Evolutionary conservation across 2,113 vertebrate genomes (phyloP), one percentile per base, ranked within the genome.

Genomic region (Rhagologus leucostigma): DNA sequence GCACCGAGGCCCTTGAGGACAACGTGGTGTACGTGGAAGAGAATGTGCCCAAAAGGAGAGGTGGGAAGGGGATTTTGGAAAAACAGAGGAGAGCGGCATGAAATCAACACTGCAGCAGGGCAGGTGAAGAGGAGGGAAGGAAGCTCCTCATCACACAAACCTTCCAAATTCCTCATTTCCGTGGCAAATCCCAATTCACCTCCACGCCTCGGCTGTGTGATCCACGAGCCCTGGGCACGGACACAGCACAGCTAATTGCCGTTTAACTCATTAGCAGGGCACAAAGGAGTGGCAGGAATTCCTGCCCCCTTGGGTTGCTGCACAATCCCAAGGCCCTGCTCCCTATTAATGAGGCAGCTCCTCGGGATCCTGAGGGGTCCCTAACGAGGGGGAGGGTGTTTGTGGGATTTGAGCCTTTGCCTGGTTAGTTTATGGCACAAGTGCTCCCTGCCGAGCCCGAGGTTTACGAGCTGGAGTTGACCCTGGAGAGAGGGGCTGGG

Each of bases 1-100:
- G 62, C 37, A 39, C 17, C 0, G 4, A 70, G 42, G 6, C 10
- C 65, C 64, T 53, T 0, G 16, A 68, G 37, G 37, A 42, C 17
- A 57, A 4, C 2, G 0, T 0, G 0, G 22, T 1, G 2, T 1
- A 4, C 3, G 10, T 15, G 47, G 39, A 50, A 67, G 74, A n/a
- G 39, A 10, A 2, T 0, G 0, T 1, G 21, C 19, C 32, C 35
- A 30, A 49, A 50, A 23, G 18, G 33, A 52, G 32, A 1, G 26
- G 37, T 4, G 62, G 78, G 57, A 75, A 47, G 18, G n/a, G 26
- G 65, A 24, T n/a, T 84, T n/a, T 15, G 55, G 50, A 6, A 27
- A 35, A 41, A n/a, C n/a, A n/a, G n/a, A n/a, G 32, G 10, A 52
- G 42, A 56, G 46, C 0, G 2, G 80, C 63, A 59, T 39, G 0